These are phyloP conservation scores for Himantopus leucocephalus DNA, from an alignment of 2,113 vertebrate genomes.

Conservation along the genomic window DNA sequence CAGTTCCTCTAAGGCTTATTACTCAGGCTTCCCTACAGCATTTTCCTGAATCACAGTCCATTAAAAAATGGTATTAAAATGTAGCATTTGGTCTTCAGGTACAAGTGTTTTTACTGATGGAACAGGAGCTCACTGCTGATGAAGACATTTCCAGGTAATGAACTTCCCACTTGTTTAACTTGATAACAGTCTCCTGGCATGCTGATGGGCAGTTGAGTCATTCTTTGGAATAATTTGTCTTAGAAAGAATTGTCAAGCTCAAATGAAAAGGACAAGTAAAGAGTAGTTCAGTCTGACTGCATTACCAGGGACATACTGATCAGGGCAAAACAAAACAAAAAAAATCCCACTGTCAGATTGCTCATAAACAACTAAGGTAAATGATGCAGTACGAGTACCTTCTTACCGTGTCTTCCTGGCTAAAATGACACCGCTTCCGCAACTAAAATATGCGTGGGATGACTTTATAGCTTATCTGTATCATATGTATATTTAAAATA, in stretches of 20 bases:
- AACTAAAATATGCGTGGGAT: neutral
- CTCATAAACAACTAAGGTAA: neutral
- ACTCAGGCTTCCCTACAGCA: neutral
- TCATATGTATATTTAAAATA: neutral
- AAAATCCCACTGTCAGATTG: neutral
- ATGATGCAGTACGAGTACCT: neutral
- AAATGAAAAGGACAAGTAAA: neutral
- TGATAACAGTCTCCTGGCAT: neutral
- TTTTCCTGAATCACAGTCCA: neutral
- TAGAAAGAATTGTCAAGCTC: neutral
- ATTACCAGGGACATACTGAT: neutral
- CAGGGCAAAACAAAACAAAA: neutral
- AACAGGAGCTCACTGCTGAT: constrained; percentile 92
- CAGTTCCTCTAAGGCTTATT: neutral
- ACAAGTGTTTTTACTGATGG: constrained; percentile 90
- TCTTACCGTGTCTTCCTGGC: neutral
- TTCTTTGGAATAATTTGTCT: neutral
- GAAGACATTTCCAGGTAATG: constrained; percentile 95
- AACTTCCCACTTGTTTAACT: neutral
- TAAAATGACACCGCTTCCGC: neutral
- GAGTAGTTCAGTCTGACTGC: neutral
- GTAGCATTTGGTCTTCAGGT: constrained; percentile 73
- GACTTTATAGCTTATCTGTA: neutral
- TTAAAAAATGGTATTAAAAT: constrained; percentile 10
- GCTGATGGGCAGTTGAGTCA: neutral